These are phyloP conservation scores for Podarcis raffonei DNA, from an alignment of 2,113 vertebrate genomes.

Conservation along the genomic window DNA sequence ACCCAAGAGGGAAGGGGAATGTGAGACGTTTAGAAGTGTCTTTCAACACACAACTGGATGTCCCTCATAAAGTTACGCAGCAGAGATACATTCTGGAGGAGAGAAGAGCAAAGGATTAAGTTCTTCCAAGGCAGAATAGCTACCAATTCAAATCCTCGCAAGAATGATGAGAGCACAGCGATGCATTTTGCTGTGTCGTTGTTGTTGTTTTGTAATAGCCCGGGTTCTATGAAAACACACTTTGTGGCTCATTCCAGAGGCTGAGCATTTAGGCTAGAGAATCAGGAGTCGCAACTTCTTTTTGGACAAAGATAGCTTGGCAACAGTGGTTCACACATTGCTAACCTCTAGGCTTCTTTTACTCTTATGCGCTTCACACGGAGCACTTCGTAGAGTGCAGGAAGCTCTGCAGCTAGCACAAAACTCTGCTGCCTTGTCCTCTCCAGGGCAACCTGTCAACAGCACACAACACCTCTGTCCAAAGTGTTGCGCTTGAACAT, in stretches of 20 bases:
- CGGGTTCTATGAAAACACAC: neutral
- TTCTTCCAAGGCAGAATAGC: neutral
- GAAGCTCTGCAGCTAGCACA: too few relatives aligned
- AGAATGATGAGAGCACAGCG: neutral
- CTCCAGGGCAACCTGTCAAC: too few relatives aligned
- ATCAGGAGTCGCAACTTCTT: neutral
- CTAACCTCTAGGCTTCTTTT: too few relatives aligned
- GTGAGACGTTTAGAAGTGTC: neutral
- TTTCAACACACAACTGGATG: neutral
- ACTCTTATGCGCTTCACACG: too few relatives aligned
- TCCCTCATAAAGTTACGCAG: neutral
- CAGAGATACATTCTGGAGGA: constrained; percentile 4
- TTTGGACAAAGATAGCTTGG: neutral
- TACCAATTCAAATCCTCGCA: constrained; percentile 27
- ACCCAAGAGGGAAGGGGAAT: neutral
- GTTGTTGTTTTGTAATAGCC: neutral
- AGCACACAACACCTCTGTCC: too few relatives aligned
- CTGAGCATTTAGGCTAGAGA: neutral
- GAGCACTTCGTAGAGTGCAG: too few relatives aligned
- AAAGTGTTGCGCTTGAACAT: too few relatives aligned
- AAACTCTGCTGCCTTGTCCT: too few relatives aligned
- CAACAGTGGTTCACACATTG: too few relatives aligned
- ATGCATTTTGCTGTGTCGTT: neutral
- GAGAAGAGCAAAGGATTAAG: constrained; percentile 13
- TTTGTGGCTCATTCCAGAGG: neutral